Conservation (phyloP, 2,888 invertebrate genomes). For the Thecophora atra region DNA sequence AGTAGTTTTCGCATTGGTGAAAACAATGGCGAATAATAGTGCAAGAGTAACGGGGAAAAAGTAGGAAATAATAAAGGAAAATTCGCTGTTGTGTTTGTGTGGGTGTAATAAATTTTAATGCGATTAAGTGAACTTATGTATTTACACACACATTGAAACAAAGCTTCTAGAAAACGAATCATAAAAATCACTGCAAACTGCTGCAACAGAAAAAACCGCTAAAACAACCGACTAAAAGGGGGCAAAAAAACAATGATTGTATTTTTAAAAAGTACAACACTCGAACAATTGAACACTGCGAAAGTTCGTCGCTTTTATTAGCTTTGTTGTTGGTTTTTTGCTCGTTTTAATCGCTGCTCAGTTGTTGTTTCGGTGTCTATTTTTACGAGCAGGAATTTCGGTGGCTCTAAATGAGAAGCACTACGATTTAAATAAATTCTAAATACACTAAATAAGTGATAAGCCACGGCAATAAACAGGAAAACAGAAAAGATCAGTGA, state of each 20-base stretch:
- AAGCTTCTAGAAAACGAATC: neutral
- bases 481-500: neutral
- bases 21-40: neutral
- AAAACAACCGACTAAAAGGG: neutral
- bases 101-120: slow-evolving; percentile 23
- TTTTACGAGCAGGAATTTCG: no score
- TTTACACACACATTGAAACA: neutral
- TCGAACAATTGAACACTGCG: neutral
- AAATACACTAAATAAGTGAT: no score
- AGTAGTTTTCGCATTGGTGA: no score
- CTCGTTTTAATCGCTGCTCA: neutral
- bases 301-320: neutral
- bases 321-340: neutral
- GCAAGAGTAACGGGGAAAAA: neutral
- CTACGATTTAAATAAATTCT: no score
- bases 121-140: slow-evolving; percentile 24
- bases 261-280: neutral
- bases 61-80: neutral
- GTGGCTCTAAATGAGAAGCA: no score
- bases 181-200: neutral
- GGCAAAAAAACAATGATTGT: neutral
- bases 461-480: neutral
- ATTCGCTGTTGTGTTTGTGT: neutral
- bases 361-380: neutral
- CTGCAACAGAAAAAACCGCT: neutral